Base-by-base conservation (phyloP, 2,888 invertebrate species). In the Prosopocoilus inquinatus region DNA sequence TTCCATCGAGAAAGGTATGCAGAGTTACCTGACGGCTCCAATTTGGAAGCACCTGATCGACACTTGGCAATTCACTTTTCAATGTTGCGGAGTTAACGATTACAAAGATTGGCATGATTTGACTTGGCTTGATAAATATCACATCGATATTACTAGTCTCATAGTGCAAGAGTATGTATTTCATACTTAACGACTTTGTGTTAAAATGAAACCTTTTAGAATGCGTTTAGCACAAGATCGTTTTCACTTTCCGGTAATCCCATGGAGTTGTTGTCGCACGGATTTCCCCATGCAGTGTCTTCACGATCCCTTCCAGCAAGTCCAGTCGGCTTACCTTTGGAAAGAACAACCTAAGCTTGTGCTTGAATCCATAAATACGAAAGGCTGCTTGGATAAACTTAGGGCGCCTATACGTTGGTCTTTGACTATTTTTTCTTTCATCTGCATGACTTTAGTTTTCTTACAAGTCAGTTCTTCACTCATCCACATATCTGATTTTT, bases 201-300 rank as follows among this genome's bases (percentile, higher is more conserved):
- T n/a, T 28, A 1, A 28, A 3, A 20, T 28, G 20, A 28, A 3
- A 28, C 20, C 20, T 46, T 62, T 35, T 38, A 82, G 81, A 61
- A 64, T 81, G 59, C 76, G 79, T 1, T 76, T 79, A 13, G 66
- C 76, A 1, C 80, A 82, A 55, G 81, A 80, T 5, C 79, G 77
- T 61, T 74, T 82, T 47, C 67, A 79, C 50, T 76, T 80, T 0
- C 82, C 83, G 0, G 81, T 82, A 35, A 76, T 80, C 0, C 84
- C 85, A 0, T 84, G 82, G 76, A 85, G 85, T 28, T 85, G 85
- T 70, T 85, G 84, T 70, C 79, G 80, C 45, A 76, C 82, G 2
- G 74, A 79, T 32, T 83, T 82, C 60, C 78, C 82, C 39, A 79
- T 81, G 47, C 82, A 84, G 3, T 85, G 85, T 74, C 80, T 83